A percentile compares a stretch with the other conserved stretches of the same genome.
Evolutionary conservation across 2,113 vertebrate species (phyloP).

Genomic region (Rhipidura dahli): DNA sequence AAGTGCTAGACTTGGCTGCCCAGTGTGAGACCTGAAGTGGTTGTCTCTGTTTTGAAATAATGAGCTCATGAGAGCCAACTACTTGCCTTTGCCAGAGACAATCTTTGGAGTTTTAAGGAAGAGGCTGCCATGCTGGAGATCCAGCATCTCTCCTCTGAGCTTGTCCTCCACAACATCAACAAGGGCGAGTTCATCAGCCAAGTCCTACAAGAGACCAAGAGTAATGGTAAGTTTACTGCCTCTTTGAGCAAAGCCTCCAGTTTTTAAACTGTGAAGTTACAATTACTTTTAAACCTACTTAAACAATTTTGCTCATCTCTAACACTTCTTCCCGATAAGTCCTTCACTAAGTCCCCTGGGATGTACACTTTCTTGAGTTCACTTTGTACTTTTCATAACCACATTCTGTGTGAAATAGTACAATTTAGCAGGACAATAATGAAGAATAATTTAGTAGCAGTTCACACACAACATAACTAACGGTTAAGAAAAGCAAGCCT

Average conservation of each 20-base stretch:
- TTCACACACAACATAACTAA: neutral
- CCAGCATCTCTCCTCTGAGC: slow-evolving; percentile 94
- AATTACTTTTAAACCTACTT: neutral
- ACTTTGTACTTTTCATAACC: neutral
- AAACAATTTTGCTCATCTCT: neutral
- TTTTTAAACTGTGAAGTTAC: neutral
- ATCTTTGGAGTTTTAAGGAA: slow-evolving; percentile 96
- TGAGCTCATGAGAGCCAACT: neutral
- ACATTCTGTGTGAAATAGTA: neutral
- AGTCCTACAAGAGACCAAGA: slow-evolving; percentile 77
- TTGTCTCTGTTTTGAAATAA: neutral
- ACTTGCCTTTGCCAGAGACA: slow-evolving; percentile 91
- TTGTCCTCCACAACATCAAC: slow-evolving; percentile 98
- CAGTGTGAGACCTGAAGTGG: neutral
- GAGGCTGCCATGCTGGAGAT: slow-evolving; percentile 96
- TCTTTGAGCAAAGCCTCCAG: neutral
- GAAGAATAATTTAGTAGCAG: neutral
- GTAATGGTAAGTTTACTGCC: neutral
- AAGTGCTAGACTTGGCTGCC: neutral
- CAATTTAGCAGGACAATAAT: neutral
- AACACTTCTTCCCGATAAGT: neutral
- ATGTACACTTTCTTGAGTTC: neutral
- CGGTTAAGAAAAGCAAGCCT: neutral
- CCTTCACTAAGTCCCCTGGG: neutral
- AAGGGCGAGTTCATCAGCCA: slow-evolving; percentile 93